Base-by-base conservation (phyloP, 1,140 invertebrate species). In the Sogatella furcifera region DNA sequence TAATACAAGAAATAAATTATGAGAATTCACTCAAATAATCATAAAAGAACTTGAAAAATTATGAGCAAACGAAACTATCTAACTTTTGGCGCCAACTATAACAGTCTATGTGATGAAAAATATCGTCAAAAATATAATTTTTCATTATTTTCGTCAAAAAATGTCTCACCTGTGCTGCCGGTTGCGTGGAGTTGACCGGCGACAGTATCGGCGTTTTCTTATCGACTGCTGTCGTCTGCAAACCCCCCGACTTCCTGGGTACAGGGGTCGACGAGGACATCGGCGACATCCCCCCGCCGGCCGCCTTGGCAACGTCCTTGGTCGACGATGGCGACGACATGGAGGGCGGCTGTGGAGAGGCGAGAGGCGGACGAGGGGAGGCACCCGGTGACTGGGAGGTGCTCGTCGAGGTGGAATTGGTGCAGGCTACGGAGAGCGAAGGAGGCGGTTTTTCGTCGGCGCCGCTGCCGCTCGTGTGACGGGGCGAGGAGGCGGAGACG, bases 311-410 rank as follows among this genome's bases (percentile, higher is more conserved):
- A 19, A 14, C 24, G 21, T 31, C 49, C 49, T 52, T 52, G 49
- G 49, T 67, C 13, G 70, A 71, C 17, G 67, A 68, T 34, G 66
- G 66, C 6, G 68, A 70, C 6, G 68, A 70, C 55, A 68, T 70
- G 21, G 69, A 70, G 28, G 69, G 13, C 70, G 69, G 0, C 73
- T 69, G 17, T 6, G 75, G 73, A 0, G 73, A 69, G 3, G 71
- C 68, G 3, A 71, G 71, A 61, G 73, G 71, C 14, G 74, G 72
- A 0, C 72, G 72, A 55, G 74, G 71, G 58, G 74, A 72, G 6
- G 72, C 71, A 61, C 74, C 74, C 1, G 73, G 72, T 3, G 74
- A 75, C 61, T 75, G 72, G 8, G 73, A 73, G 2, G 73, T 60
- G 46, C 17, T 65, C 64, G 63, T 64, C 62, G 5, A 57, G n/a